These are phyloP conservation scores for Acrossocheilus wenchowensis DNA, from an alignment of 2,797 vertebrate genomes.

Conservation along the genomic window DNA sequence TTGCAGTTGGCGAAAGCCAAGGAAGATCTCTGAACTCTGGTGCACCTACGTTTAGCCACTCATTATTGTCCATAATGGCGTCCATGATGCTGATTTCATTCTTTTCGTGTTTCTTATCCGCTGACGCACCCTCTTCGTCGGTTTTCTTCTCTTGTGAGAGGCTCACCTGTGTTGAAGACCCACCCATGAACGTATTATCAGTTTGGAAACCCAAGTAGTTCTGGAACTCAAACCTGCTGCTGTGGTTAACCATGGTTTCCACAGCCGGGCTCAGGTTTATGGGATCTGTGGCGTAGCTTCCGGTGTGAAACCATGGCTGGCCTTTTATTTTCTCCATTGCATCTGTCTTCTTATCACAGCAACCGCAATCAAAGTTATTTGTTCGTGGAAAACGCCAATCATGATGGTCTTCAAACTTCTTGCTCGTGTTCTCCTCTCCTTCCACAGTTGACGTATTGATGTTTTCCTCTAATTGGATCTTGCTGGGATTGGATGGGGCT, in stretches of 20 bases:
- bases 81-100: constrained; percentile 83
- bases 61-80: constrained; percentile 82
- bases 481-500: not conserved
- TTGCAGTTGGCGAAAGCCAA: constrained; percentile 60
- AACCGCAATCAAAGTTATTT: constrained; percentile 35
- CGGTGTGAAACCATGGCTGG: constrained; percentile 10
- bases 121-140: not conserved
- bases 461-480: not conserved
- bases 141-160: constrained; percentile 3
- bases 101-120: constrained; percentile 58
- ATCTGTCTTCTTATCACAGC: constrained; percentile 8
- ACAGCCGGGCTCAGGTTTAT: not conserved
- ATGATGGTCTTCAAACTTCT: constrained; percentile 22
- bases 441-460: not conserved
- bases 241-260: constrained; percentile 9
- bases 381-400: constrained; percentile 9
- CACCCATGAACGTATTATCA: constrained; percentile 40
- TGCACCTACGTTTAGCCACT: constrained; percentile 72
- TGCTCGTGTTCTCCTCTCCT: not conserved
- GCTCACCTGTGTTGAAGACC: constrained; percentile 42
- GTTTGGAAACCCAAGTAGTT: constrained; percentile 53
- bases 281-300: not conserved
- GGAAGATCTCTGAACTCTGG: constrained; percentile 61
- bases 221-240: constrained; percentile 31
- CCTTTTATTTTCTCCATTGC: not conserved